Conservation (phyloP, 2,797 vertebrate genomes). For the Mus spretus region DNA sequence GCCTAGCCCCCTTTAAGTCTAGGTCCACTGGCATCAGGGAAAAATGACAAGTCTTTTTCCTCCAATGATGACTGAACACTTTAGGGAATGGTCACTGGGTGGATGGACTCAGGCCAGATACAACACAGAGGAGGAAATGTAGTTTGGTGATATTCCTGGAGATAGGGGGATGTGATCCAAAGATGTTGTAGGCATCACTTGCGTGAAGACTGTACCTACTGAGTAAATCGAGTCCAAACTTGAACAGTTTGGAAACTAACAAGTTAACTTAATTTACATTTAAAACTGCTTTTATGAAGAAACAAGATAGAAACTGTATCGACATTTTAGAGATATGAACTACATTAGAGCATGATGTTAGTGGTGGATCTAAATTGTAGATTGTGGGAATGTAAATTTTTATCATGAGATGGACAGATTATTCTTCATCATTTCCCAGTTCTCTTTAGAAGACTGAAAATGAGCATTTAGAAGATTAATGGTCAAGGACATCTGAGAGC, state of each 20-base stretch:
- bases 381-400: not conserved
- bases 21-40: not conserved
- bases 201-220: not conserved
- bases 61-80: not conserved
- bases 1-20: not conserved
- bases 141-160: not conserved
- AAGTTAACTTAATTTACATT: not conserved
- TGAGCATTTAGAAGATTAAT: not conserved
- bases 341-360: not conserved
- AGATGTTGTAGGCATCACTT: not conserved
- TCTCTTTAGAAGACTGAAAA: not conserved
- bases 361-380: not conserved
- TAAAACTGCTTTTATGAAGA: constrained; percentile 18
- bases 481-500: not conserved
- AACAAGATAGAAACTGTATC: not conserved
- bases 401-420: not conserved
- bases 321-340: not conserved
- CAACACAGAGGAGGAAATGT: not conserved
- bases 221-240: not conserved
- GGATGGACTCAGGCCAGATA: not conserved
- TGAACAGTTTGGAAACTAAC: not conserved
- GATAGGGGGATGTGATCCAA: not conserved
- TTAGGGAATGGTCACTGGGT: not conserved
- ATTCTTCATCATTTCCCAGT: not conserved
- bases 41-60: not conserved